A percentile compares a stretch with the other conserved stretches of the same genome.
phyloP scores from a whole-genome alignment of 2,113 vertebrate genomes.

The Hippopotamus amphibius region DNA sequence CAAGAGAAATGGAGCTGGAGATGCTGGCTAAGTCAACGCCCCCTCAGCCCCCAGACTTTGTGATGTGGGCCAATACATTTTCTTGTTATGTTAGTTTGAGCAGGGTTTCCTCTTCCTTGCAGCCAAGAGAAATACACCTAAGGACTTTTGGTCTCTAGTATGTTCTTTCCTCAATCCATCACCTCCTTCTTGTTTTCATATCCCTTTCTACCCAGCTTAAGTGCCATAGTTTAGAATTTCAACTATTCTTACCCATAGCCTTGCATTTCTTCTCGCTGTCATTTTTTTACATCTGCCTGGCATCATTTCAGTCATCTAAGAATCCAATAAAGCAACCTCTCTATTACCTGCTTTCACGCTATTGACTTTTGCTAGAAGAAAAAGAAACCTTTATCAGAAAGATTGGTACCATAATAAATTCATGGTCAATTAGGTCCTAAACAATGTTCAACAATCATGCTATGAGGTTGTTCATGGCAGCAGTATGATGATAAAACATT shows the following conservation, averaged over 20 bases:
- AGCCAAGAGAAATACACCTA: background rate
- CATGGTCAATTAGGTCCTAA: background rate
- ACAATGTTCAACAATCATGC: background rate
- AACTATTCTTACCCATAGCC: background rate
- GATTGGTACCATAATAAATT: background rate
- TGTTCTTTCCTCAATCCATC: background rate
- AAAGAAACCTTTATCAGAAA: background rate
- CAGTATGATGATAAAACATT: conserved; percentile 35
- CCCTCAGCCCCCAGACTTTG: background rate
- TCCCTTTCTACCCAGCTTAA: background rate
- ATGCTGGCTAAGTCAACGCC: background rate
- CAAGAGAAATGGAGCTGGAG: background rate
- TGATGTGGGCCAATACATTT: background rate
- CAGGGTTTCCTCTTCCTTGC: background rate
- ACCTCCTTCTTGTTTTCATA: background rate
- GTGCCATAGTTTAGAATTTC: background rate
- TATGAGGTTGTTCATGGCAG: background rate
- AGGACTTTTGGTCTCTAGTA: background rate
- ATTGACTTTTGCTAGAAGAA: background rate
- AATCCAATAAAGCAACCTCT: background rate
- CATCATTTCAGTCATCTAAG: background rate
- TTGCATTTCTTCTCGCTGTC: background rate
- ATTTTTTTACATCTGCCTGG: background rate
- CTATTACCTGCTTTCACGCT: background rate
- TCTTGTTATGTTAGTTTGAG: background rate